These are phyloP conservation scores for Augiades crinisus DNA, from an alignment of 2,888 invertebrate species.

Conservation along the genomic window DNA sequence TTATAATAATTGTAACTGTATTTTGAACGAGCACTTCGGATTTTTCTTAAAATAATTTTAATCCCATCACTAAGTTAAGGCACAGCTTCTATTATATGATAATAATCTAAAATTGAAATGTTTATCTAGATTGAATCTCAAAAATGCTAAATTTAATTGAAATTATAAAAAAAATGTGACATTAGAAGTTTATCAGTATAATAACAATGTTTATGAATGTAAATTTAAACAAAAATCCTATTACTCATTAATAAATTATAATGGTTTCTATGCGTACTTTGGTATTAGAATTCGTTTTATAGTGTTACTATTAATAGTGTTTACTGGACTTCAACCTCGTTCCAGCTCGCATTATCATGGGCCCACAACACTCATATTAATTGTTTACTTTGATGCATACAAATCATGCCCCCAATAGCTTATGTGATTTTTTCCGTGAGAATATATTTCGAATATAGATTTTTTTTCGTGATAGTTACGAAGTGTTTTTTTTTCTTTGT, in stretches of 20 bases:
- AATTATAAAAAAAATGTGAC: conserved; percentile 45
- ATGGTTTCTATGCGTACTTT: conserved; percentile 28
- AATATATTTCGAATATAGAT: too few species aligned
- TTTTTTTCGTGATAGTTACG: too few species aligned
- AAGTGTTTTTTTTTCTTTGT: too few species aligned
- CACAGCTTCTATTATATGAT: conserved; percentile 58
- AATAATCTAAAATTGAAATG: conserved; percentile 48
- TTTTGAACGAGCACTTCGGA: conserved; percentile 53
- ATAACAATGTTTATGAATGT: conserved; percentile 48
- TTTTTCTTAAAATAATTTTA: conserved; percentile 61
- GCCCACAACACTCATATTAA: not conserved
- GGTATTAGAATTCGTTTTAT: conserved; percentile 16
- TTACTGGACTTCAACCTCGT: not conserved
- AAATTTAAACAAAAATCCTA: conserved; percentile 34
- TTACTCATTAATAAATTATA: conserved; percentile 24
- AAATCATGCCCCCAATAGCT: too few species aligned
- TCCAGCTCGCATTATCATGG: conserved; percentile 1
- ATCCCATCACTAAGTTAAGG: conserved; percentile 62
- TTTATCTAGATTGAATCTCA: conserved; percentile 55
- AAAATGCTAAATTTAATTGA: conserved; percentile 48
- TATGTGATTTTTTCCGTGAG: too few species aligned
- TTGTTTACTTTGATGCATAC: not conserved
- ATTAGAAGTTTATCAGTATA: conserved; percentile 53
- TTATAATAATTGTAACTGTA: conserved; percentile 56
- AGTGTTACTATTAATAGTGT: conserved; percentile 12